phyloP scores from a whole-genome alignment of 2,888 invertebrate species.

The Parnassius mnemosyne region DNA sequence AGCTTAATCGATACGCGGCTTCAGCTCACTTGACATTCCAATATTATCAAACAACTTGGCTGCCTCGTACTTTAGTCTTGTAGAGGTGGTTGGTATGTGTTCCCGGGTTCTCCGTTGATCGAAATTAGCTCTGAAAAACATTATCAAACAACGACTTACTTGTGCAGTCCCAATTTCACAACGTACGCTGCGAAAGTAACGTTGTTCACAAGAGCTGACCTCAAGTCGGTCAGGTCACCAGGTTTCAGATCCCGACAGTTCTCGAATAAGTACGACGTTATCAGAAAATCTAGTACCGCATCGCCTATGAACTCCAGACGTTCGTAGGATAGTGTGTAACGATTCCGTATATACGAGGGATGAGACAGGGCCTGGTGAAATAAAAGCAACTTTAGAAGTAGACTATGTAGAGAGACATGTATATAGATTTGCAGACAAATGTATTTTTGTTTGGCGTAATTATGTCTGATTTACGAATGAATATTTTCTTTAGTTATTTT shows the following conservation, averaged over 20 bases:
- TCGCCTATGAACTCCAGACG: conserved; percentile 96
- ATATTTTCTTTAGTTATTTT: too few species aligned
- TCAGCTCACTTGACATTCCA: too few species aligned
- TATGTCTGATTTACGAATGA: too few species aligned
- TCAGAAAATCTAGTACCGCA: conserved; percentile 93
- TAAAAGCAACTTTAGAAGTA: neutral
- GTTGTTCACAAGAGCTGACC: conserved; percentile 98
- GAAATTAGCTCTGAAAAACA: too few species aligned
- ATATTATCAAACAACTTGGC: too few species aligned
- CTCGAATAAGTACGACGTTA: conserved; percentile 93
- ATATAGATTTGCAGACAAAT: too few species aligned
- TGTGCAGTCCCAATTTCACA: conserved; percentile 92
- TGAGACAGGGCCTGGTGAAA: conserved; percentile 90
- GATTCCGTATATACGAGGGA: conserved; percentile 91
- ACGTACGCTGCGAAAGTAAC: conserved; percentile 95
- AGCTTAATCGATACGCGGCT: too few species aligned
- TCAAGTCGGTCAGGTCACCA: conserved; percentile 94
- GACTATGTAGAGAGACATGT: too few species aligned
- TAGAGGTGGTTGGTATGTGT: too few species aligned
- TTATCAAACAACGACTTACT: conserved; percentile 68
- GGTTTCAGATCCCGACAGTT: conserved; percentile 84
- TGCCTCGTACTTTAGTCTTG: too few species aligned
- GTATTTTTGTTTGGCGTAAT: too few species aligned
- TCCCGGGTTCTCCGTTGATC: too few species aligned
- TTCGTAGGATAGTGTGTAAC: conserved; percentile 93